phyloP scores from a whole-genome alignment of 2,797 vertebrate species.

The Dromococcyx pavoninus region DNA sequence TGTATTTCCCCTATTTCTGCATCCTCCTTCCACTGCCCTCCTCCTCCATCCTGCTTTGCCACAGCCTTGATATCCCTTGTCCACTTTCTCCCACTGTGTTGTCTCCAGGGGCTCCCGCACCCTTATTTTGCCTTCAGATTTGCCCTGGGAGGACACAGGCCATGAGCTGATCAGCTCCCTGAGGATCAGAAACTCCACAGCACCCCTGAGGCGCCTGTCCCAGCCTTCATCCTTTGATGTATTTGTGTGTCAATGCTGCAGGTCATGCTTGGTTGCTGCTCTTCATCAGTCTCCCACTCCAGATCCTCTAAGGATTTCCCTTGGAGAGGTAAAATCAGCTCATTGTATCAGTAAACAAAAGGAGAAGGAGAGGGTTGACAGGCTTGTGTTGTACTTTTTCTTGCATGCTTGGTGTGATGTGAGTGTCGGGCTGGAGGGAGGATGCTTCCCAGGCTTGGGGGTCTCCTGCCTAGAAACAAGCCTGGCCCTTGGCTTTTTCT shows the following conservation, averaged over 20 bases:
- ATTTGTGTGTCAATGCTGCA: accelerated
- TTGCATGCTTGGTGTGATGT: accelerated
- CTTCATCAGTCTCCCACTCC: not conserved
- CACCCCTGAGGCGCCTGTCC: not conserved
- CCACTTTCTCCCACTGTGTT: accelerated
- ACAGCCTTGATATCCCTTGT: not conserved
- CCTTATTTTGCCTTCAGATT: not conserved
- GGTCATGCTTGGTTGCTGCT: not conserved
- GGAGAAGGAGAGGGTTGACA: not conserved
- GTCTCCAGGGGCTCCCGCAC: not conserved
- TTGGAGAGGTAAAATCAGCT: not conserved
- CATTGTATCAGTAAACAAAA: not conserved
- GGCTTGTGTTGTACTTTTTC: not conserved
- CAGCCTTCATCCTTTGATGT: not conserved
- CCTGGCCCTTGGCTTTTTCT: not conserved
- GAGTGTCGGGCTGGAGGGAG: not conserved
- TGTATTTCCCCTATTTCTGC: not conserved
- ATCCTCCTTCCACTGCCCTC: not conserved
- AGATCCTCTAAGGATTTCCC: not conserved
- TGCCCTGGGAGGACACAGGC: not conserved
- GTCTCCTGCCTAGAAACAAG: not conserved
- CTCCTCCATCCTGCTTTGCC: not conserved
- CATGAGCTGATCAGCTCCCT: accelerated
- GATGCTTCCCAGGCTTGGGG: not conserved
- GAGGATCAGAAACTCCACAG: not conserved